Evolutionary conservation across 2,888 invertebrate genomes (phyloP).

Genomic region (Leptopilina drosophilae): DNA sequence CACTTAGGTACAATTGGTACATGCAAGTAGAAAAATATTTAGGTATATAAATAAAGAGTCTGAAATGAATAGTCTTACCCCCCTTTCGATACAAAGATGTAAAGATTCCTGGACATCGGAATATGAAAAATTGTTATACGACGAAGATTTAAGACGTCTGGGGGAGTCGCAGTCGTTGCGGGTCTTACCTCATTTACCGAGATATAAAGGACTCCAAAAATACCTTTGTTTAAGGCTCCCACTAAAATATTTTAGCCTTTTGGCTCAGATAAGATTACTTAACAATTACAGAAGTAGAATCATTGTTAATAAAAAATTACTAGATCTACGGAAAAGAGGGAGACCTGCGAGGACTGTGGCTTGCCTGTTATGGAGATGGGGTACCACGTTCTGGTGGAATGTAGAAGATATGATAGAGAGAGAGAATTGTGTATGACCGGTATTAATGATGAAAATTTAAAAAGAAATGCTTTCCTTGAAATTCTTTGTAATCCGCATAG

Average conservation of each 20-base stretch:
- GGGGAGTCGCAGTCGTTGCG: neutral
- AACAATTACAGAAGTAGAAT: neutral
- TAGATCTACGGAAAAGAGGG: neutral
- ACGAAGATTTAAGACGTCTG: neutral
- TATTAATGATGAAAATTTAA: too few relatives aligned
- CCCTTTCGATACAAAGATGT: neutral
- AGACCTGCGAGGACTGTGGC: too few relatives aligned
- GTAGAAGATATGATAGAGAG: too few relatives aligned
- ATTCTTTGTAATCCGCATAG: too few relatives aligned
- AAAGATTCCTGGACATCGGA: neutral
- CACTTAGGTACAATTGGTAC: neutral
- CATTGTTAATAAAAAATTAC: neutral
- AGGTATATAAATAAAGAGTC: neutral
- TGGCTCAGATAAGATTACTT: neutral
- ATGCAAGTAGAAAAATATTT: neutral
- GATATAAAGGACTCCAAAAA: neutral
- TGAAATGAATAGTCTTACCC: neutral
- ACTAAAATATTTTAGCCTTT: neutral
- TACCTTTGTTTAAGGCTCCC: neutral
- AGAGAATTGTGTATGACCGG: too few relatives aligned
- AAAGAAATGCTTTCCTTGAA: too few relatives aligned
- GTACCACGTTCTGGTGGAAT: too few relatives aligned
- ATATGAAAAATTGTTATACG: neutral
- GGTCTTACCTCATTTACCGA: neutral
- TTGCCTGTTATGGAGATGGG: too few relatives aligned